phyloP scores from a whole-genome alignment of 2,113 vertebrate genomes.

The Regulus satrapa region DNA sequence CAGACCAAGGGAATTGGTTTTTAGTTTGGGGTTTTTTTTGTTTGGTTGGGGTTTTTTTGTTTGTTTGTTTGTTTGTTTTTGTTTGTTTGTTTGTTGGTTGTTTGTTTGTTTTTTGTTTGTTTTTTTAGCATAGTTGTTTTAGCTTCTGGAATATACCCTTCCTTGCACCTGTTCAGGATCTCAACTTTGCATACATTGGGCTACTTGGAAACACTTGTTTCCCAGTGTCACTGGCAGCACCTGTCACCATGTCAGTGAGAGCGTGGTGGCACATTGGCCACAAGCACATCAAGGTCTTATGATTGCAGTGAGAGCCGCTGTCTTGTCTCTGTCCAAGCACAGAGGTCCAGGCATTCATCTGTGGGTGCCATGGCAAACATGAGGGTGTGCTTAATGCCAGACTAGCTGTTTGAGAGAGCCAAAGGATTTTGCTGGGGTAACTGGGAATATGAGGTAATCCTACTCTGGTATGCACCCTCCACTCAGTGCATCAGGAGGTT shows the following conservation, averaged over 20 bases:
- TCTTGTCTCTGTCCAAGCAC: neutral
- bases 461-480: neutral
- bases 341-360: neutral
- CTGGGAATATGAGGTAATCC: neutral
- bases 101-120: no score
- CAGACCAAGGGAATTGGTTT: neutral
- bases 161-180: neutral
- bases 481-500: neutral
- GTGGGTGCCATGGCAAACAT: neutral
- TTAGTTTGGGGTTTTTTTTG: no score
- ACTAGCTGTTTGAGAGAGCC: neutral
- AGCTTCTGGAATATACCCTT: neutral
- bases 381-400: neutral
- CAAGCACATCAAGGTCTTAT: accelerated
- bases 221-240: neutral
- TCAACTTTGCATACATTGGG: neutral
- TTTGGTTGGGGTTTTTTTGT: no score
- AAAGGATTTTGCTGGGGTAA: neutral
- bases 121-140: neutral
- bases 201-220: neutral
- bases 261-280: accelerated
- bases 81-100: no score
- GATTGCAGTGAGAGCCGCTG: accelerated
- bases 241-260: neutral
- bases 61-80: no score